A percentile compares a stretch with the other conserved stretches of the same genome.
Evolutionary conservation across 2,888 invertebrate genomes (phyloP).

Genomic region (Oscheius myriophilus): DNA sequence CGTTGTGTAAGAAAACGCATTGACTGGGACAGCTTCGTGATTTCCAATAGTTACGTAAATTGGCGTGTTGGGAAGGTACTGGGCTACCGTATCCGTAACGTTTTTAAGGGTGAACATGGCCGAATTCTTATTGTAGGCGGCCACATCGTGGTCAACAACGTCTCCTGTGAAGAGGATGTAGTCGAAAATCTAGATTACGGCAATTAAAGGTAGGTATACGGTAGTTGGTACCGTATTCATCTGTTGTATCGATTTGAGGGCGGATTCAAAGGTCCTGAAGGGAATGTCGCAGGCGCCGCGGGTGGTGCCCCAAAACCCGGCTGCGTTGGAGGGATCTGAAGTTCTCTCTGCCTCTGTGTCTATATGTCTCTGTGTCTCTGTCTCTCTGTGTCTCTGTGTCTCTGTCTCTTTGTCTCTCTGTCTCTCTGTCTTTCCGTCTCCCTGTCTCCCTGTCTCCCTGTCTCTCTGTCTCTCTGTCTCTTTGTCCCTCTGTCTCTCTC

Average conservation of each 20-base stretch:
- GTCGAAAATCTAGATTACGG: conserved; percentile 12
- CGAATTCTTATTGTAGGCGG: conserved; percentile 1
- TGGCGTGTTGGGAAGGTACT: conserved; percentile 2
- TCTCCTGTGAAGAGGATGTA: conserved; percentile 21
- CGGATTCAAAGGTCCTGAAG: conserved; percentile 19
- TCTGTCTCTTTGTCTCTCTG: not conserved
- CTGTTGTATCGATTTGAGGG: not conserved
- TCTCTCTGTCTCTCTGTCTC: too few relatives aligned
- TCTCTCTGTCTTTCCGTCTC: not conserved
- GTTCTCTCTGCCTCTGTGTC: too few relatives aligned
- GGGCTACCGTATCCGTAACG: conserved; percentile 1
- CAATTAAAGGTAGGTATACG: not conserved
- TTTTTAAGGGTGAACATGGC: not conserved
- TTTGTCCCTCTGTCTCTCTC: too few relatives aligned
- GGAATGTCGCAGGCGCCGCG: conserved; percentile 15
- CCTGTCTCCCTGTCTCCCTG: not conserved
- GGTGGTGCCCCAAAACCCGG: conserved; percentile 13
- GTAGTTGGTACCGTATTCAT: not conserved
- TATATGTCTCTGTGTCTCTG: too few relatives aligned
- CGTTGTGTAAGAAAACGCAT: conserved; percentile 7
- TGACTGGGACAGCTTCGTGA: conserved; percentile 13
- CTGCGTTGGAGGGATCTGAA: not conserved
- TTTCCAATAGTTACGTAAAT: conserved; percentile 8
- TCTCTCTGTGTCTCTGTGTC: too few relatives aligned
- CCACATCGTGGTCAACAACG: conserved; percentile 1